Evolutionary conservation across 2,888 invertebrate species (phyloP).

Genomic region (Fabriciana adippe): DNA sequence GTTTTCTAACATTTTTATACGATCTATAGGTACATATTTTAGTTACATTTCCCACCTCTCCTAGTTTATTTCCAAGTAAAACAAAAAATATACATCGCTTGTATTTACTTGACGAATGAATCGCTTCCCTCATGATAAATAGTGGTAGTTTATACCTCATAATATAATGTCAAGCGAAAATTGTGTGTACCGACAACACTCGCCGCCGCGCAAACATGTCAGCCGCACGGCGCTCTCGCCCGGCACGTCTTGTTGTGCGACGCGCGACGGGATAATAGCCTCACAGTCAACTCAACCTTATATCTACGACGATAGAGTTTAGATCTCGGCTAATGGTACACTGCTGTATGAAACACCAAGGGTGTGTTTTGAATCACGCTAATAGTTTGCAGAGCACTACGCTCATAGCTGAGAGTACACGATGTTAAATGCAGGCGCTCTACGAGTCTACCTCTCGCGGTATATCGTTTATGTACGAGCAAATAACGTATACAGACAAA

Average conservation of each 20-base stretch:
- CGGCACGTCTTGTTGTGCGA: neutral
- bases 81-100: neutral
- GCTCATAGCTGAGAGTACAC: neutral
- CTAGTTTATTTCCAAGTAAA: too few relatives aligned
- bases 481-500: neutral
- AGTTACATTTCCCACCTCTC: too few relatives aligned
- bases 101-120: slow-evolving; percentile 5
- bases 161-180: slow-evolving; percentile 9
- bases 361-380: slow-evolving; percentile 17
- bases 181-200: slow-evolving; percentile 7
- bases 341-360: neutral
- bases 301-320: neutral
- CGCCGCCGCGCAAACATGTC: slow-evolving; percentile 25
- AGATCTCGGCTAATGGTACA: neutral
- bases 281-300: neutral
- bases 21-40: too few relatives aligned
- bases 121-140: slow-evolving; percentile 7
- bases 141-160: neutral
- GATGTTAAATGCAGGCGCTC: slow-evolving; percentile 2
- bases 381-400: slow-evolving; percentile 23
- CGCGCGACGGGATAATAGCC: too few relatives aligned
- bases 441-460: neutral
- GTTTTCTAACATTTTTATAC: too few relatives aligned
- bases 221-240: slow-evolving; percentile 9
- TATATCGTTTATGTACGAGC: neutral